These are phyloP conservation scores for Protonibea diacanthus DNA, from an alignment of 2,797 vertebrate species.

Conservation along the genomic window DNA sequence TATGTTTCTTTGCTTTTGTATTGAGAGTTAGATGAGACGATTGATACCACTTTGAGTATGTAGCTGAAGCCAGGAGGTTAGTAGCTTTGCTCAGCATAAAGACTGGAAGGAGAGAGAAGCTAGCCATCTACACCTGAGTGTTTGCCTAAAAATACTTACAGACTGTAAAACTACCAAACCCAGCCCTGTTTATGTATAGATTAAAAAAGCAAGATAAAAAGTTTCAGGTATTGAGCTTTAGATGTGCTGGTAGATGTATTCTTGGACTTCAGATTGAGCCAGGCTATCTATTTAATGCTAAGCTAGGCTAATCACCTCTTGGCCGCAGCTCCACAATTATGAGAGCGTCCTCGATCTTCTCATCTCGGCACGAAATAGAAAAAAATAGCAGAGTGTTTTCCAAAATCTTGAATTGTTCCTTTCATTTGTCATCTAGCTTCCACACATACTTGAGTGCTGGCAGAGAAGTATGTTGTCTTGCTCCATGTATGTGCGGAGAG, in stretches of 20 bases:
- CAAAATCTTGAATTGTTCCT: conserved; percentile 12
- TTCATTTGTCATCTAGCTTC: conserved; percentile 11
- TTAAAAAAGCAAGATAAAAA: not conserved
- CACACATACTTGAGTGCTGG: conserved; percentile 18
- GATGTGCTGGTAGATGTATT: not conserved
- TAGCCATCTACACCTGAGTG: too few relatives aligned
- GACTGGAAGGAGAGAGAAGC: not conserved
- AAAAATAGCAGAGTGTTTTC: not conserved
- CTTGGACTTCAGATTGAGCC: not conserved
- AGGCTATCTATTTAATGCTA: not conserved
- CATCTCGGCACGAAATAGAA: not conserved
- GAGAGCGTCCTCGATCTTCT: not conserved
- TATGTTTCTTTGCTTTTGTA: not conserved
- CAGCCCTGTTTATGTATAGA: not conserved
- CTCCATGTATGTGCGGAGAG: conserved; percentile 28
- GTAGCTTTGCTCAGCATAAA: conserved; percentile 12
- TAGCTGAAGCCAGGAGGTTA: not conserved
- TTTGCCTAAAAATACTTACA: too few relatives aligned
- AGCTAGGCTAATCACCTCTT: not conserved
- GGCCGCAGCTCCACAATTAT: not conserved
- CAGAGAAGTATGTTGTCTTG: conserved; percentile 19
- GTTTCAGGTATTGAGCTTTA: not conserved
- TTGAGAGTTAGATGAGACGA: not conserved
- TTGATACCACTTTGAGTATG: not conserved
- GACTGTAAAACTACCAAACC: too few relatives aligned